These are phyloP conservation scores for Elachura formosa DNA, from an alignment of 2,113 vertebrate species.

Conservation along the genomic window DNA sequence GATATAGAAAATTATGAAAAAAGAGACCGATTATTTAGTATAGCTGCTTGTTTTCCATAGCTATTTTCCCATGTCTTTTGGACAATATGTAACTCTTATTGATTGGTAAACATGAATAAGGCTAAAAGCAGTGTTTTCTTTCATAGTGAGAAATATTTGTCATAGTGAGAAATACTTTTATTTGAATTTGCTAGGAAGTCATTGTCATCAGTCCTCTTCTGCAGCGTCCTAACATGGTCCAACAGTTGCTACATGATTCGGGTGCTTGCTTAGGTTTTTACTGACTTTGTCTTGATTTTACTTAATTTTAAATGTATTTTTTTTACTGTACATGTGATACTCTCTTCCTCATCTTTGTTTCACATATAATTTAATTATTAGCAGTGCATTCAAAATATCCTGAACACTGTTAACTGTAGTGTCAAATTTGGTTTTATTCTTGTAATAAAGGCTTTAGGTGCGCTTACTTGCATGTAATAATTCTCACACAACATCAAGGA, in stretches of 20 bases:
- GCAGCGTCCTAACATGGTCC: neutral
- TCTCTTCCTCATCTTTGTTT: neutral
- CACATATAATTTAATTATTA: neutral
- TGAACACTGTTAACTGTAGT: neutral
- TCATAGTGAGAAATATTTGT: neutral
- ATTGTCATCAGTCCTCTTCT: neutral
- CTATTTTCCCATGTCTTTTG: neutral
- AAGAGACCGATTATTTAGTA: neutral
- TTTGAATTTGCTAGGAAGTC: neutral
- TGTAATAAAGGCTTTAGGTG: neutral
- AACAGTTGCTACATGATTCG: neutral
- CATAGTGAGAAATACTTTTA: neutral
- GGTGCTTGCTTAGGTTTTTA: neutral
- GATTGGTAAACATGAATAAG: neutral
- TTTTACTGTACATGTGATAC: too few species aligned
- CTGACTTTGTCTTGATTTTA: neutral
- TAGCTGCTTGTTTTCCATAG: neutral
- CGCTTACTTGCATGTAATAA: neutral
- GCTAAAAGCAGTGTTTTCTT: neutral
- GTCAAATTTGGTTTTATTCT: neutral
- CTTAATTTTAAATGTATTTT: neutral
- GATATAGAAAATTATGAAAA: neutral
- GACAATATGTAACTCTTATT: neutral
- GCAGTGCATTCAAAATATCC: neutral
- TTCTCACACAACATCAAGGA: neutral